Percentiles rank a stretch among this genome's conserved stretches.
phyloP scores from a whole-genome alignment of 2,888 invertebrate species.

The Ectemnius lituratus region DNA sequence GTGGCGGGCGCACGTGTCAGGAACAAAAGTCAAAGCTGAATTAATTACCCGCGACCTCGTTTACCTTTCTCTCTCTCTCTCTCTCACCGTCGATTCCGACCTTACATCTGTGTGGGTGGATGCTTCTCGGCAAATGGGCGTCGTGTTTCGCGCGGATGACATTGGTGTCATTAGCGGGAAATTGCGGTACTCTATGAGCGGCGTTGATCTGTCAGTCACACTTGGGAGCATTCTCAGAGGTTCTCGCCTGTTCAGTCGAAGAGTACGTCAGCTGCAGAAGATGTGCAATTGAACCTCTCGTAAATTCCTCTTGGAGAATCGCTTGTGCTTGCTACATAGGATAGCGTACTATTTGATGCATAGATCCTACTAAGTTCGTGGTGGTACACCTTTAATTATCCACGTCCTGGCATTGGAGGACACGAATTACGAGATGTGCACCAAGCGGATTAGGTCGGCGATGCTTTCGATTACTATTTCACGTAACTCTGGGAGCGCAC shows the following conservation, averaged over 20 bases:
- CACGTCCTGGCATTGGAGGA: constrained; percentile 27
- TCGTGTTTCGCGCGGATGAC: constrained; percentile 30
- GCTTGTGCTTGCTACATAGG: too few species aligned
- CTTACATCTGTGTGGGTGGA: background rate
- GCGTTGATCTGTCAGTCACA: constrained; percentile 8
- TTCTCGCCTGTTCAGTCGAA: background rate
- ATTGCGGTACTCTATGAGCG: constrained; percentile 13
- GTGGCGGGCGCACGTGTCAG: constrained; percentile 18
- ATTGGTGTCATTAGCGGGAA: constrained; percentile 8
- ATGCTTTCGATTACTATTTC: constrained; percentile 42
- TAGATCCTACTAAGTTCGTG: background rate
- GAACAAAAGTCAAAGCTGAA: constrained; percentile 57
- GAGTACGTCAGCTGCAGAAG: background rate
- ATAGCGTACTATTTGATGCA: too few species aligned
- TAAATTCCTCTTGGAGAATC: too few species aligned
- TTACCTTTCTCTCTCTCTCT: constrained; percentile 22
- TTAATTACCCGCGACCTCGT: constrained; percentile 53
- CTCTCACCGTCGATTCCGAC: background rate
- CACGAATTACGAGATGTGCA: constrained; percentile 28
- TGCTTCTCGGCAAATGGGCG: constrained; percentile 24
- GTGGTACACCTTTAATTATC: constrained; percentile 38
- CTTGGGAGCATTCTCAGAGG: background rate
- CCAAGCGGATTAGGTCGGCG: constrained; percentile 16
- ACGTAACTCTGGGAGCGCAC: constrained; percentile 32
- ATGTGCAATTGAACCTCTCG: too few species aligned